These are phyloP conservation scores for Thamnaconus septentrionalis DNA, from an alignment of 2,113 vertebrate species.

Conservation along the genomic window DNA sequence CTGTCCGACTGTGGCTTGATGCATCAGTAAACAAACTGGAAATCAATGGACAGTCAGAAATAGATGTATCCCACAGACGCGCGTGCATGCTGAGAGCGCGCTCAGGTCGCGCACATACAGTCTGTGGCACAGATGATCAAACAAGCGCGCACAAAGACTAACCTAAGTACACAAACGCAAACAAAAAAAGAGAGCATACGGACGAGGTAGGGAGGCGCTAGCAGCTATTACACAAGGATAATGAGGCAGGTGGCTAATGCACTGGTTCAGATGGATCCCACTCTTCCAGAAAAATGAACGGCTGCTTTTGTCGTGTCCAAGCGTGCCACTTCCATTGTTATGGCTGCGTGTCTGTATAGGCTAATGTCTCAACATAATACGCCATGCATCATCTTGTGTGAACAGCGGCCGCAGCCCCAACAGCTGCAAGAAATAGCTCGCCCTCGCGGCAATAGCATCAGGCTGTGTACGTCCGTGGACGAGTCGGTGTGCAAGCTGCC, in stretches of 20 bases:
- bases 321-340: conserved; percentile 56
- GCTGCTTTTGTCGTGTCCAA: conserved; percentile 58
- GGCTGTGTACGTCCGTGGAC: not conserved
- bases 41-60: conserved; percentile 42
- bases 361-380: conserved; percentile 60
- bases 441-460: conserved; percentile 12
- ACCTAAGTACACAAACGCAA: conserved; percentile 7
- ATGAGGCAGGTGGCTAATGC: conserved; percentile 48
- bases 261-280: conserved; percentile 40
- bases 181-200: conserved; percentile 19
- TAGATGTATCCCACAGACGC: conserved; percentile 2
- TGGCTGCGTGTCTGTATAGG: conserved; percentile 52
- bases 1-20: conserved; percentile 31
- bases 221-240: conserved; percentile 55
- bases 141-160: conserved; percentile 39
- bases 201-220: not conserved
- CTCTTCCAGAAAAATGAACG: conserved; percentile 62
- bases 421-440: conserved; percentile 21
- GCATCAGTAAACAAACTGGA: conserved; percentile 33
- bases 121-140: conserved; percentile 47
- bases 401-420: conserved; percentile 22
- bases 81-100: not conserved
- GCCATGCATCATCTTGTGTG: conserved; percentile 52
- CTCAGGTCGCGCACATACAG: not conserved
- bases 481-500: not conserved